Base-by-base conservation (phyloP, 2,888 invertebrate species). In the Orthosia cruda region DNA sequence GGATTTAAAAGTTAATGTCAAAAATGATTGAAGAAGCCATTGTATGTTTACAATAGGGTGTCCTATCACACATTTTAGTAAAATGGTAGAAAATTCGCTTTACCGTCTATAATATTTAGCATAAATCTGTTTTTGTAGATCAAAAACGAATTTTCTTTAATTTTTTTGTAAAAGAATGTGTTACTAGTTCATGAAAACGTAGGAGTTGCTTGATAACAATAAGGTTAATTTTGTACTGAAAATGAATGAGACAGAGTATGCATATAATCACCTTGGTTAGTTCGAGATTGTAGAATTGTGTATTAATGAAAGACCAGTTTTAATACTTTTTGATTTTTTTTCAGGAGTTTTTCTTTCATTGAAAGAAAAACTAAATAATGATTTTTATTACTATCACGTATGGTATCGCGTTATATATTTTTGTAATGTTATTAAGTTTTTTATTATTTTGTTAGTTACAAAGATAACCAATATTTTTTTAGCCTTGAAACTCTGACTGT, bases 1-100 rank as follows among this genome's bases (percentile, higher is more conserved):
- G 50, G 40, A 26, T 11, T 65, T 55, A 23, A 20, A 77, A 78
- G 49, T 65, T n/a, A 71, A 71, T 55, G 32, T 65, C 71, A 32
- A 77, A 77, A 77, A 65, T 64, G 54, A 13, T 58, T 3, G 4
- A 18, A 54, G 81, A 80, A 76, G 76, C 81, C 71, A 81, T 81
- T 81, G 32, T 40, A 5, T 76, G 57, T 80, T 74, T 74, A 68
- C 58, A 58, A 62, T 68, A 18, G 45, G 23, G 20, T 7, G 26
- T 4, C 16, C 12, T 12, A 26, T 9, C 3, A 49, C 26, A 26
- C 1, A 23, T 54, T 64, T 61, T 55, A 65, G 16, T 52, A 69
- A n/a, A n/a, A 32, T 50, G 23, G 20, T 45, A 45, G 18, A 65
- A 74, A 65, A 50, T 3, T 40, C 40, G 5, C 0, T 15, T 2